These are phyloP conservation scores for Smithornis capensis DNA, from an alignment of 2,113 vertebrate species.

Conservation along the genomic window DNA sequence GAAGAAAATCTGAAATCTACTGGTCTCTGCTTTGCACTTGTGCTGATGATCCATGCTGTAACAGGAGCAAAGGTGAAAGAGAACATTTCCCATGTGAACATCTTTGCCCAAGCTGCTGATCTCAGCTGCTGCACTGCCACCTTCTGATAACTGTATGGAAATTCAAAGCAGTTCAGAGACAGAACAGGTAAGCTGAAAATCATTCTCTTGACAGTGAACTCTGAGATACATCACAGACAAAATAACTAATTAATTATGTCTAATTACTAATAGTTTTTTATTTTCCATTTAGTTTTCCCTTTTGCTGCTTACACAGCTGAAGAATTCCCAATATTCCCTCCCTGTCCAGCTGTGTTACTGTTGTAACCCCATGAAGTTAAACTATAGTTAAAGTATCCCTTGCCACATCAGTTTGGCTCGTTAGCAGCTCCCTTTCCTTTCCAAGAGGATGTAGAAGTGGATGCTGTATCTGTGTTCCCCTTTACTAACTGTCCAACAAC, in stretches of 20 bases:
- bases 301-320: not conserved
- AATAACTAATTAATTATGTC: no score
- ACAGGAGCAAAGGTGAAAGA: not conserved
- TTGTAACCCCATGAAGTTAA: not conserved
- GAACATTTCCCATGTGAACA: not conserved
- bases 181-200: not conserved
- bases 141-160: not conserved
- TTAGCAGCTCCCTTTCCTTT: not conserved
- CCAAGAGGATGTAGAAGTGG: not conserved
- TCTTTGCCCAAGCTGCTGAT: not conserved
- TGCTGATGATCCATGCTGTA: not conserved
- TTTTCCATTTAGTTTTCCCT: not conserved
- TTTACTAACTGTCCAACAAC: not conserved
- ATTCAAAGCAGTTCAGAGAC: not conserved
- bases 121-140: conserved; percentile 6
- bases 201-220: not conserved
- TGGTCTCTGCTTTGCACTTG: not conserved
- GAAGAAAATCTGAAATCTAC: not conserved
- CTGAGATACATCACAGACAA: not conserved
- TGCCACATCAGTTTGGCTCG: not conserved
- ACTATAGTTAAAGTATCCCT: not conserved
- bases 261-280: no score
- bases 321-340: not conserved
- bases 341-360: not conserved
- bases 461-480: not conserved